Conservation (phyloP, 2,888 invertebrate species). For the Dynastes hyllus region DNA sequence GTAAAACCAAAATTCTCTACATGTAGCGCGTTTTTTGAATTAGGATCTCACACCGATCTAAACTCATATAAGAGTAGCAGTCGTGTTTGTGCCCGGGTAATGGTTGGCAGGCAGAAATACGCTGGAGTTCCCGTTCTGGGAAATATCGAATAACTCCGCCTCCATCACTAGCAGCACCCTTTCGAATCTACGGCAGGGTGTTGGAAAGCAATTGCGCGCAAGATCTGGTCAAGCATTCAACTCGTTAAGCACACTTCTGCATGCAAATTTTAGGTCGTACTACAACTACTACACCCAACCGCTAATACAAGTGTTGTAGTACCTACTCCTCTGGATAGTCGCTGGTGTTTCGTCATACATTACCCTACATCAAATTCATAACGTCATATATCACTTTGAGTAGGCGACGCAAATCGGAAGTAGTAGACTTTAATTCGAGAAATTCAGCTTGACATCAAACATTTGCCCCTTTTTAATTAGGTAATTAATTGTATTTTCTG, state of each 20-base stretch:
- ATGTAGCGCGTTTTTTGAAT: no score
- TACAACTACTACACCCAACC: neutral
- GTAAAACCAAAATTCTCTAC: no score
- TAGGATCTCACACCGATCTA: no score
- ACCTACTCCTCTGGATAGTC: neutral
- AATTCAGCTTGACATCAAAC: no score
- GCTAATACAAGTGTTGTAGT: neutral
- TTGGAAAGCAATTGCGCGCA: neutral
- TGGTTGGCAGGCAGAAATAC: neutral
- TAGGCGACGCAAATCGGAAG: neutral
- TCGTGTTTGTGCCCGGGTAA: neutral
- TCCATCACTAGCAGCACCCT: neutral
- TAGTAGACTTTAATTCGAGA: neutral
- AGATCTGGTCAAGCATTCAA: neutral
- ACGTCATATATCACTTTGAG: neutral
- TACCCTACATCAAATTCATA: neutral
- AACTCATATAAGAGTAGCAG: no score
- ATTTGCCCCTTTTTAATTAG: no score
- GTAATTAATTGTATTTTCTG: no score
- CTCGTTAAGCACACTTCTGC: constrained; percentile 1
- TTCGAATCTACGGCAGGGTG: neutral
- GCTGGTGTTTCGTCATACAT: neutral
- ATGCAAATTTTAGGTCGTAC: neutral
- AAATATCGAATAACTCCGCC: neutral
- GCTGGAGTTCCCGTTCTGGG: neutral